Conservation (phyloP, 2,888 invertebrate species). For the Molorchus minor region DNA sequence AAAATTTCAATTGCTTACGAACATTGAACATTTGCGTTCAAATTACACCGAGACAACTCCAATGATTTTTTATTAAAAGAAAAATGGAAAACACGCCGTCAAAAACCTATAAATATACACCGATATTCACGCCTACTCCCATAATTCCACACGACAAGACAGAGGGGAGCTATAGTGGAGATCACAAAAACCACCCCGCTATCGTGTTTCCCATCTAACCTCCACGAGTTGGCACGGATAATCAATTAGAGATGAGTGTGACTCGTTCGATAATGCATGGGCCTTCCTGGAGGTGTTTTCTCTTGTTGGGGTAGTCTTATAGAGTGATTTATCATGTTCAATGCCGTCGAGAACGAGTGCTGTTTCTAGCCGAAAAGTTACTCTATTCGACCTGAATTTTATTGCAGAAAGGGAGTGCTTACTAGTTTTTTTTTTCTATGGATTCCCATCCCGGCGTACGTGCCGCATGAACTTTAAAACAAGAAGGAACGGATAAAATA, state of each 20-base stretch:
- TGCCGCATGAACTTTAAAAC: slow-evolving; percentile 3
- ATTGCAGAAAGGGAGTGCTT: slow-evolving; percentile 3
- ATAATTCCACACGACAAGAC: no score
- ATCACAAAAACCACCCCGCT: slow-evolving; percentile 10
- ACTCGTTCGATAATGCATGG: slow-evolving; percentile 16
- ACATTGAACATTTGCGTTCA: no score
- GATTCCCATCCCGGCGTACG: slow-evolving; percentile 11
- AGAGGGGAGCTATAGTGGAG: background rate
- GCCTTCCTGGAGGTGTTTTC: slow-evolving; percentile 14
- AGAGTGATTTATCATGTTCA: slow-evolving; percentile 25
- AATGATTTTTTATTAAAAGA: no score
- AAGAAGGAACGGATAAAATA: background rate
- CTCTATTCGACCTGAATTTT: slow-evolving; percentile 12
- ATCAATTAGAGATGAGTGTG: slow-evolving; percentile 22
- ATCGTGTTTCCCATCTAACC: background rate
- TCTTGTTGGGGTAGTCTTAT: slow-evolving; percentile 1
- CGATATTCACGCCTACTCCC: no score
- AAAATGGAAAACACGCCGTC: no score
- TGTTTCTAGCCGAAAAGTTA: slow-evolving; percentile 6
- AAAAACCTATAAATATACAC: no score
- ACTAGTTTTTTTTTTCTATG: slow-evolving; percentile 3
- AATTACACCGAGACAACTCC: no score
- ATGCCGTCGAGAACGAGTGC: slow-evolving; percentile 8
- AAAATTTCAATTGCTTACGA: no score
- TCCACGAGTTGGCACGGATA: slow-evolving; percentile 13